Percentiles rank a stretch among this genome's conserved stretches.
These are phyloP conservation scores for Campylomormyrus numenius DNA, from an alignment of 2,113 vertebrate species.

Conservation along the genomic window DNA sequence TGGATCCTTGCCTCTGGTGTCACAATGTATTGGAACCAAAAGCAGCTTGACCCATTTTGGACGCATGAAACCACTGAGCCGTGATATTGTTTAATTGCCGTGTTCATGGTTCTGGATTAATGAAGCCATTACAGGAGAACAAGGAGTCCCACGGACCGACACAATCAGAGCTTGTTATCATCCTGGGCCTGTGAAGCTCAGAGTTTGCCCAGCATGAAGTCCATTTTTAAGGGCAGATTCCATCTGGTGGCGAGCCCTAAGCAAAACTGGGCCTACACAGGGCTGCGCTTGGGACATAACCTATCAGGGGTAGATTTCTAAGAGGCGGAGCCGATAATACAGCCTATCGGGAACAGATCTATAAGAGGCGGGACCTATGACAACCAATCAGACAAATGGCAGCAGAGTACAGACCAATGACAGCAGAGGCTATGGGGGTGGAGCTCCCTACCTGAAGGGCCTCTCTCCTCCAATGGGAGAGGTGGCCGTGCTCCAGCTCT, in stretches of 20 bases:
- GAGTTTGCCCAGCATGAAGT: not conserved
- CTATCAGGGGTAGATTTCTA: not conserved
- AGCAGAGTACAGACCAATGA: not conserved
- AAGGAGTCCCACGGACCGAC: not conserved
- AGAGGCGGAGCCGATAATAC: not conserved
- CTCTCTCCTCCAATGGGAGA: conserved; percentile 64
- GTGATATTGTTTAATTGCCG: not conserved
- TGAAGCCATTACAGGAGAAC: not conserved
- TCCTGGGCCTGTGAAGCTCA: not conserved
- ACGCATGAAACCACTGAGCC: not conserved
- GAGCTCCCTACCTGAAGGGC: conserved; percentile 68
- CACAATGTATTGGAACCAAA: not conserved
- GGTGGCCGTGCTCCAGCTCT: conserved; percentile 73
- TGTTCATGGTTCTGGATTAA: not conserved
- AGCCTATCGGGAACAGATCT: not conserved
- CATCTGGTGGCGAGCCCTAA: not conserved
- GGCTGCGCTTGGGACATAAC: not conserved
- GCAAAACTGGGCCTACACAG: not conserved
- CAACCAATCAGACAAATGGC: not conserved
- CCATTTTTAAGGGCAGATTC: not conserved
- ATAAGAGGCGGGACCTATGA: not conserved
- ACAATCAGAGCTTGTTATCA: not conserved
- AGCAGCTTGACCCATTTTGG: not conserved
- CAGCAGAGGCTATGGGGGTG: not conserved
- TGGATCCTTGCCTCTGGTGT: not conserved